Evolutionary conservation across 2,113 vertebrate species (phyloP).

Genomic region (Amia ocellicauda): DNA sequence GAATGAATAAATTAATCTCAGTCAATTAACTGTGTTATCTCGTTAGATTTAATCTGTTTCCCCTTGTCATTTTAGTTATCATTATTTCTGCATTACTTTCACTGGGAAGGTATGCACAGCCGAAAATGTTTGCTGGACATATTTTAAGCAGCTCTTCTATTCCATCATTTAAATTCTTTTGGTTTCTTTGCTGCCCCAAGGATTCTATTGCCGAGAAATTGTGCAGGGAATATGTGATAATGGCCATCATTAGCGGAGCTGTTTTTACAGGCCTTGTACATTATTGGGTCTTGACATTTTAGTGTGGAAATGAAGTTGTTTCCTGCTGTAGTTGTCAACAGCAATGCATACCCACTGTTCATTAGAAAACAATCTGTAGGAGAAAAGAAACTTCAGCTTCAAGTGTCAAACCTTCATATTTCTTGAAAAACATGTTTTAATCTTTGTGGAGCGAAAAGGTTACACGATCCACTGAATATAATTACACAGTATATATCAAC

Average conservation of each 20-base stretch:
- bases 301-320: background rate
- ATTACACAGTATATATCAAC: background rate
- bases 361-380: constrained; percentile 5
- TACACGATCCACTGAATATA: background rate
- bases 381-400: background rate
- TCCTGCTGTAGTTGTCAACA: constrained; percentile 12
- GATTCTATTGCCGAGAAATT: constrained; percentile 40
- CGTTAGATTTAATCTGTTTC: constrained; percentile 9
- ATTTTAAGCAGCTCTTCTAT: constrained; percentile 55
- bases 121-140: constrained; percentile 52
- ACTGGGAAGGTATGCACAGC: constrained; percentile 43
- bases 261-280: background rate
- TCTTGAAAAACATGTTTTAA: background rate
- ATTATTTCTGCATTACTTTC: constrained; percentile 54
- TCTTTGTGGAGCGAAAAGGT: background rate
- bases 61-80: constrained; percentile 56
- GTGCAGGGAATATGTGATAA: constrained; percentile 37
- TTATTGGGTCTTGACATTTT: constrained; percentile 21
- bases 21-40: constrained; percentile 16
- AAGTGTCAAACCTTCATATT: background rate
- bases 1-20: constrained; percentile 9
- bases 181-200: constrained; percentile 37
- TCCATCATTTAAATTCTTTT: constrained; percentile 44
- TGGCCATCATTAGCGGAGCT: background rate
- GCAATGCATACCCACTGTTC: background rate